These are phyloP conservation scores for Fistularia tabacaria DNA, from an alignment of 2,797 vertebrate genomes.

Conservation along the genomic window DNA sequence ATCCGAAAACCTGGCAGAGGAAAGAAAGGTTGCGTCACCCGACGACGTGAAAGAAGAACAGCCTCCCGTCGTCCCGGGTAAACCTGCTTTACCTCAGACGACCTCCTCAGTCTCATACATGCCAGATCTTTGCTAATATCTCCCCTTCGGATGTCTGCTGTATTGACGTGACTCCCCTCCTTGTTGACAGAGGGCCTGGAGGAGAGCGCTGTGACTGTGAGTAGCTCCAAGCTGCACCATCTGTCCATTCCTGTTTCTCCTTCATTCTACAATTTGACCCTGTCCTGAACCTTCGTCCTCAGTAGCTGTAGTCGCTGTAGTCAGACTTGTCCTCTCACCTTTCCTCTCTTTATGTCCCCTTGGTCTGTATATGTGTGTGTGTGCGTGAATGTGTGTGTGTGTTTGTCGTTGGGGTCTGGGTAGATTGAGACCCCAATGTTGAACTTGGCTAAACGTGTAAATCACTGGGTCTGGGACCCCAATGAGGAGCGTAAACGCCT, in stretches of 20 bases:
- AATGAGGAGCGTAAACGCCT: slow-evolving; percentile 94
- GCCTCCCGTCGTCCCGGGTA: slow-evolving; percentile 69
- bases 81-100: not conserved
- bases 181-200: slow-evolving; percentile 65
- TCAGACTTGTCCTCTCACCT: slow-evolving; percentile 64
- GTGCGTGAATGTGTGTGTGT: slow-evolving; percentile 21
- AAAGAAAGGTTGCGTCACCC: slow-evolving; percentile 16
- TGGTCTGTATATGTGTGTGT: slow-evolving; percentile 29
- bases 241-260: slow-evolving; percentile 44
- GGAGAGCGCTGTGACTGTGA: slow-evolving; percentile 70
- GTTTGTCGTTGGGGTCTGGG: slow-evolving; percentile 49
- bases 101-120: not conserved
- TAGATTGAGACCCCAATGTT: slow-evolving; percentile 81
- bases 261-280: slow-evolving; percentile 54
- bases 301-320: slow-evolving; percentile 52
- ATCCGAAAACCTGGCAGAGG: slow-evolving; percentile 24
- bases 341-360: slow-evolving; percentile 48
- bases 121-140: not conserved
- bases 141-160: not conserved
- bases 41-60: slow-evolving; percentile 50
- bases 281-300: slow-evolving; percentile 56
- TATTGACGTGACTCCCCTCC: slow-evolving; percentile 1
- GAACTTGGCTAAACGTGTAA: slow-evolving; percentile 86
- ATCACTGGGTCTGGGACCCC: slow-evolving; percentile 97
- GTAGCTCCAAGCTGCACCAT: slow-evolving; percentile 45